A percentile compares a stretch with the other conserved stretches of the same genome.
phyloP scores from a whole-genome alignment of 2,888 invertebrate genomes.

The Timema podura region DNA sequence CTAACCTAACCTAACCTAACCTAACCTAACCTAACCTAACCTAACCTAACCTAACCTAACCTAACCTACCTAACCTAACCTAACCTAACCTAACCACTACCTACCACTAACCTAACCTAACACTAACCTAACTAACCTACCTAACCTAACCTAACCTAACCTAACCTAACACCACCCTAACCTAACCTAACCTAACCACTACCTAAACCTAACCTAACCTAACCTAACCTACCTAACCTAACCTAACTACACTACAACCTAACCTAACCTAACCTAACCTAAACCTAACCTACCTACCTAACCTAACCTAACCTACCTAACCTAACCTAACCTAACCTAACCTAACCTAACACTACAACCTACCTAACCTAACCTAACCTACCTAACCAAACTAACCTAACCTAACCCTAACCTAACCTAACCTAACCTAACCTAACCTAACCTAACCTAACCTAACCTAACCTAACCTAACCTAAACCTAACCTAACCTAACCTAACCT shows the following conservation, averaged over 20 bases:
- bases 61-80: too few relatives aligned
- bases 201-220: not conserved
- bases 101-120: not conserved
- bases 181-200: not conserved
- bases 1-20: slow-evolving; percentile 35
- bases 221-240: not conserved
- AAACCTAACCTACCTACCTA: too few relatives aligned
- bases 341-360: slow-evolving; percentile 22
- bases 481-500: slow-evolving; percentile 30
- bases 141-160: not conserved
- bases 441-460: slow-evolving; percentile 25
- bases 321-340: slow-evolving; percentile 25
- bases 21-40: slow-evolving; percentile 22
- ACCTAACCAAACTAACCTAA: too few relatives aligned
- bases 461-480: slow-evolving; percentile 26
- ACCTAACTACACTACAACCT: slow-evolving; percentile 25
- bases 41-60: too few relatives aligned
- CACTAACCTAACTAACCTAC: not conserved
- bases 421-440: slow-evolving; percentile 24
- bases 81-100: too few relatives aligned
- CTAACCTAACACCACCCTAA: too few relatives aligned
- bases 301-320: too few relatives aligned
- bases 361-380: slow-evolving; percentile 22
- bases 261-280: slow-evolving; percentile 23
- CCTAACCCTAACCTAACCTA: too few relatives aligned